These are phyloP conservation scores for Callosobruchus maculatus DNA, from an alignment of 2,888 invertebrate species.

Conservation along the genomic window DNA sequence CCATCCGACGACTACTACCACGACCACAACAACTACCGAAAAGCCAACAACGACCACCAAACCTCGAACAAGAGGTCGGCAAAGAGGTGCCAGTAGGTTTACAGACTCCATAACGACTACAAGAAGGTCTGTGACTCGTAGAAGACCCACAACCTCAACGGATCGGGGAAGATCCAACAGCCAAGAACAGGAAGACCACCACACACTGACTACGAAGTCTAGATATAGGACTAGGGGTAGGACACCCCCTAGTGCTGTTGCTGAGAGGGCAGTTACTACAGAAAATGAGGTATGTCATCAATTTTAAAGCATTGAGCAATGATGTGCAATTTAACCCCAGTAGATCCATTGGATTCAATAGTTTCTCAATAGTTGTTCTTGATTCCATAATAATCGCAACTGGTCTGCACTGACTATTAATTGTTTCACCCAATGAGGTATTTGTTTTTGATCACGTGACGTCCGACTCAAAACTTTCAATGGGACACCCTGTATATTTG, in stretches of 20 bases:
- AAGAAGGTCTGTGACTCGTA: constrained; percentile 43
- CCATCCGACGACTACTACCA: constrained; percentile 35
- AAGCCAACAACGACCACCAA: constrained; percentile 45
- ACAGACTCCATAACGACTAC: constrained; percentile 47
- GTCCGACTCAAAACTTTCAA: too few relatives aligned
- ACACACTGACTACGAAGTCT: constrained; percentile 26
- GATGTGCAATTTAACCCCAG: too few relatives aligned
- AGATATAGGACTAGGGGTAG: constrained; percentile 41
- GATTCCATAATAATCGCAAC: too few relatives aligned
- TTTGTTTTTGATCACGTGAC: too few relatives aligned
- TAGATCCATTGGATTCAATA: too few relatives aligned
- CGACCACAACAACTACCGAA: constrained; percentile 19
- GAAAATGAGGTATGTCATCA: constrained; percentile 25
- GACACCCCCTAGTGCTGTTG: constrained; percentile 26
- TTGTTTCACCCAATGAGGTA: too few relatives aligned
- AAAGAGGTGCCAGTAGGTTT: constrained; percentile 49
- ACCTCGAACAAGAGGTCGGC: constrained; percentile 42
- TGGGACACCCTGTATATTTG: too few relatives aligned
- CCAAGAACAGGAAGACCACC: constrained; percentile 19
- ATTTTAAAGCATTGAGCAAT: too few relatives aligned
- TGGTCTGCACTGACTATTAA: too few relatives aligned
- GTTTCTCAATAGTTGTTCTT: too few relatives aligned
- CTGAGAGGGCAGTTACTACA: constrained; percentile 30
- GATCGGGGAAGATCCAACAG: constrained; percentile 21
- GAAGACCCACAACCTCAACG: constrained; percentile 43